Evolutionary conservation across 2,113 vertebrate genomes (phyloP), one percentile per base, ranked within the genome.

Genomic region (Platichthys stellatus): DNA sequence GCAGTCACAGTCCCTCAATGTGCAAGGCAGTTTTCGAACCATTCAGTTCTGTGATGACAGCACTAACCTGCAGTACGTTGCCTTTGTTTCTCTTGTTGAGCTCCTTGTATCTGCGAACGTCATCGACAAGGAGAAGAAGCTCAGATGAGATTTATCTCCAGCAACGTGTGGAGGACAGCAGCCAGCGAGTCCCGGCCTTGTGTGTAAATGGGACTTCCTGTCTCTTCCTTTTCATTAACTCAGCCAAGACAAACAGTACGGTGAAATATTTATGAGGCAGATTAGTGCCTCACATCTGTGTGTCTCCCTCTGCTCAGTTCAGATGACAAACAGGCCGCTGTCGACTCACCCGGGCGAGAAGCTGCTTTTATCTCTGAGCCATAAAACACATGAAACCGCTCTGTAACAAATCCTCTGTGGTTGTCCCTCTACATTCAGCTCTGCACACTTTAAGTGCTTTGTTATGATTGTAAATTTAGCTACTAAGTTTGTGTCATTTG

Each of bases 41-140:
- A 24, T 7, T 15, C 21, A n/a, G 0, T 24, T 4, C 12, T 5
- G 14, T 58, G 35, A 71, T 28, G 12, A 20, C 12, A 18, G 1
- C 14, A 63, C 84, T 69, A 73, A 94, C 94, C 89, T 80, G 70
- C 31, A 72, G 15, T 4, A 45, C 9, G 24, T 77, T 64, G 1
- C n/a, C 1, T 60, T 81, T 84, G 65, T 71, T 58, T 49, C 63
- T 87, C 76, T 83, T 81, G 70, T 83, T 89, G 63, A 65, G 57
- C 84, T 89, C 86, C 53, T 89, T 71, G 71, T 93, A 93, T 61
- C 93, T 95, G 89, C 11, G 67, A 70, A 65, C 1, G 26, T 54
- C 28, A 63, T 31, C 31, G 61, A 59, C 15, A 40, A 40, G 15
- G 20, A 61, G 3, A 47, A 62, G 2, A 35, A 3, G 21, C 11